phyloP scores from a whole-genome alignment of 2,888 invertebrate genomes.

The Chironomus tentans region DNA sequence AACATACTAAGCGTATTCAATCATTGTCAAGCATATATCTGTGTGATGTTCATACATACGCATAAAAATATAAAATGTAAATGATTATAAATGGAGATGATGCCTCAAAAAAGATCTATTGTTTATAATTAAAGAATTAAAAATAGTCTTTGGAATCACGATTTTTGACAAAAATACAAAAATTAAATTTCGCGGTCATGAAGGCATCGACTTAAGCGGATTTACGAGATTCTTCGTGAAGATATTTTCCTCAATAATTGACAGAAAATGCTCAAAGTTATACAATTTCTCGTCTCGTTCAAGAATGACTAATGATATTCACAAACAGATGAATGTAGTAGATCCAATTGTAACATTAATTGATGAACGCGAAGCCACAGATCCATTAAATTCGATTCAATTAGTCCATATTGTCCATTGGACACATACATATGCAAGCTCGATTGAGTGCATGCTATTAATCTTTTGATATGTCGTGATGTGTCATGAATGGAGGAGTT shows the following conservation, averaged over 20 bases:
- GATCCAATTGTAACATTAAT: not conserved
- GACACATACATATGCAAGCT: no score
- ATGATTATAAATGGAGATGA: not conserved
- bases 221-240: no score
- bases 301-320: no score
- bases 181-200: not conserved
- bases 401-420: no score
- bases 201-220: not conserved
- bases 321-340: no score
- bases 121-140: no score
- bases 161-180: not conserved
- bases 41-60: no score
- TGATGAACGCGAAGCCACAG: not conserved
- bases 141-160: not conserved
- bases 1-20: not conserved
- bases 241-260: no score
- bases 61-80: no score
- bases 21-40: not conserved
- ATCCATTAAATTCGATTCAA: no score
- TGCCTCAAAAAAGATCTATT: not conserved
- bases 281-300: no score
- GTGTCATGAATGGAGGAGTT: not conserved
- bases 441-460: not conserved
- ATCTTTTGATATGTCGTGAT: constrained; percentile 5
- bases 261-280: no score